phyloP scores from a whole-genome alignment of 2,113 vertebrate genomes.

The Struthidea cinerea region DNA sequence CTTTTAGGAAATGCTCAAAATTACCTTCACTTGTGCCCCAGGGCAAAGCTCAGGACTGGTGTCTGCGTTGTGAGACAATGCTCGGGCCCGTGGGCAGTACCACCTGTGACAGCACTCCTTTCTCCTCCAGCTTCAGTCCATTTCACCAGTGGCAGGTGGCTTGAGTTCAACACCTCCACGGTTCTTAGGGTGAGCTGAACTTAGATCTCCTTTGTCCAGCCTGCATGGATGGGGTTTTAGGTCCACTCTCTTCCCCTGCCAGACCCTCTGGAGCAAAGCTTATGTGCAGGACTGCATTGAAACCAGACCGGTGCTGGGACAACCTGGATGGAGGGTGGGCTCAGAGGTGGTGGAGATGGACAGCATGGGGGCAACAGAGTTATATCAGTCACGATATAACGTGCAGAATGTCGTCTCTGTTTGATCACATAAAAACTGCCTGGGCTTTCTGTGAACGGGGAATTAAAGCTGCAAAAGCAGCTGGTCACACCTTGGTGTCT shows the following conservation, averaged over 20 bases:
- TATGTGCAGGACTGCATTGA: neutral
- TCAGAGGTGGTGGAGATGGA: neutral
- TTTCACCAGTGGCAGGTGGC: neutral
- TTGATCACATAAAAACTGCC: neutral
- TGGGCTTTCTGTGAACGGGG: fast-evolving
- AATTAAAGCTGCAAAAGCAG: neutral
- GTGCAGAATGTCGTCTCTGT: fast-evolving
- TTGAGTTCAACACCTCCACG: neutral
- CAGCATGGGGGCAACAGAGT: neutral
- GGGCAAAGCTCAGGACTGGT: neutral
- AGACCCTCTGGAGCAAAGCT: neutral
- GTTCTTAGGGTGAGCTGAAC: neutral
- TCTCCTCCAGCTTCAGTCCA: neutral
- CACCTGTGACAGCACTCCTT: neutral
- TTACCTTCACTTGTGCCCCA: neutral
- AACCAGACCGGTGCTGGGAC: neutral
- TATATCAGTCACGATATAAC: fast-evolving
- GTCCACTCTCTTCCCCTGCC: neutral
- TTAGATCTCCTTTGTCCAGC: neutral
- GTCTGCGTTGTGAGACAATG: neutral
- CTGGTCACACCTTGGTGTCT: neutral
- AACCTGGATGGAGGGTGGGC: neutral
- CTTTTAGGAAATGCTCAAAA: neutral
- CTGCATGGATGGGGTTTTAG: neutral
- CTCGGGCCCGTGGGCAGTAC: neutral